Percentiles rank a stretch among this genome's conserved stretches.
Evolutionary conservation across 1,140 invertebrate genomes (phyloP).

Genomic region (Drosophila ercepeae): DNA sequence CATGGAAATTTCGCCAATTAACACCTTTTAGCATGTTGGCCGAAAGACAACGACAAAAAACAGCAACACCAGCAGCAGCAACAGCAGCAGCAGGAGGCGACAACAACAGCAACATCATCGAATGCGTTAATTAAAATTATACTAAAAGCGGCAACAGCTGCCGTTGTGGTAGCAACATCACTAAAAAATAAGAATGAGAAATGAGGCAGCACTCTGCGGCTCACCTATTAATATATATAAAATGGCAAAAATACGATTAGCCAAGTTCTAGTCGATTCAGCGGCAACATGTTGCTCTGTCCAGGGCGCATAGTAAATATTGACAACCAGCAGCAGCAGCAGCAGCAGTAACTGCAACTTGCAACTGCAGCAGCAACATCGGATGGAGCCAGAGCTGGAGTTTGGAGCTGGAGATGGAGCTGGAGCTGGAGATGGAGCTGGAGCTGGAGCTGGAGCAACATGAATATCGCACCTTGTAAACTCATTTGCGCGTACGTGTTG

Average conservation of each 20-base stretch:
- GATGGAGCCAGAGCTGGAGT: too few species aligned
- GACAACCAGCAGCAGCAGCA: slow-evolving; percentile 55
- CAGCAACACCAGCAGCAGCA: slow-evolving; percentile 26
- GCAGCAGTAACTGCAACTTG: slow-evolving; percentile 54
- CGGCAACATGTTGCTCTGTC: slow-evolving; percentile 72
- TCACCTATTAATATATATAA: slow-evolving; percentile 78
- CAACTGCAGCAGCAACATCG: slow-evolving; percentile 43
- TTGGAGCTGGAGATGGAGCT: too few species aligned
- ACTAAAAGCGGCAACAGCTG: slow-evolving; percentile 46
- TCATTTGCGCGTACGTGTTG: slow-evolving; percentile 83
- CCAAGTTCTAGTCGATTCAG: slow-evolving; percentile 27
- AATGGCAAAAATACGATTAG: slow-evolving; percentile 78
- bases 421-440: slow-evolving; percentile 25
- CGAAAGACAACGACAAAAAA: slow-evolving; percentile 72
- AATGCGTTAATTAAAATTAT: slow-evolving; percentile 79
- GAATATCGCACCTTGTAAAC: slow-evolving; percentile 83
- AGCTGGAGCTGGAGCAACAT: slow-evolving; percentile 58
- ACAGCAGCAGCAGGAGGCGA: slow-evolving; percentile 33
- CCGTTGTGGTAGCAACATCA: slow-evolving; percentile 21
- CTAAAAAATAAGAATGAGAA: slow-evolving; percentile 29
- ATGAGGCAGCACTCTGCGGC: slow-evolving; percentile 44
- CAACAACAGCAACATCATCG: slow-evolving; percentile 56
- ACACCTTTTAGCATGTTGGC: slow-evolving; percentile 83
- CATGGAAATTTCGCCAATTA: slow-evolving; percentile 84
- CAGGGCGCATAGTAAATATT: slow-evolving; percentile 74